phyloP scores from a whole-genome alignment of 2,797 vertebrate species.

The Eulemur rubriventer region DNA sequence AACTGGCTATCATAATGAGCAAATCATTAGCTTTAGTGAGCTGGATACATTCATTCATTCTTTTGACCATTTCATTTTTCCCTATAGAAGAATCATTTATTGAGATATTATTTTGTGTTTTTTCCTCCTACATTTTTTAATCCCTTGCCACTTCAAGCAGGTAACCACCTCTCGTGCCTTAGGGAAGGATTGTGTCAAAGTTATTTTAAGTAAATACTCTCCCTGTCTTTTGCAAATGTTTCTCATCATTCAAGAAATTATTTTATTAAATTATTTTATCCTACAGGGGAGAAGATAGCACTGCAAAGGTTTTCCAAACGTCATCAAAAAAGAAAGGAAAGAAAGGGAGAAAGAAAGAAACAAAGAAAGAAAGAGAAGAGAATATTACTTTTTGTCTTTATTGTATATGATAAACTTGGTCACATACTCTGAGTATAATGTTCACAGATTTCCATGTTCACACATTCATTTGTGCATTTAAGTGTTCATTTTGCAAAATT shows the following conservation, averaged over 20 bases:
- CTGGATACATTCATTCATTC: not conserved
- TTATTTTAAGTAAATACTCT: not conserved
- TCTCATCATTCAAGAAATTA: not conserved
- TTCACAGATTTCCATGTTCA: not conserved
- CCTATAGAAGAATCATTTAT: not conserved
- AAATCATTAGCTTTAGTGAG: not conserved
- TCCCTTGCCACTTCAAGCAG: not conserved
- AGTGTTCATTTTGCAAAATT: not conserved
- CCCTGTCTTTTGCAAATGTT: not conserved
- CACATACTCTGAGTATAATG: not conserved
- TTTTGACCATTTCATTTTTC: not conserved
- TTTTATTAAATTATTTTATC: not conserved
- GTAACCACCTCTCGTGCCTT: not conserved
- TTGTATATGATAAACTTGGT: not conserved
- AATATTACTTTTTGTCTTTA: not conserved
- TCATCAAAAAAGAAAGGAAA: not conserved
- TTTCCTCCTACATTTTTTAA: not conserved
- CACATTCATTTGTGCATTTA: not conserved
- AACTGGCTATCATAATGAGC: not conserved
- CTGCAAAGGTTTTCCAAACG: not conserved
- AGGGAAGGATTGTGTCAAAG: not conserved
- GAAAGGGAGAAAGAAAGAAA: not conserved
- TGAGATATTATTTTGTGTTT: not conserved
- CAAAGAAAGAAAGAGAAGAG: not conserved
- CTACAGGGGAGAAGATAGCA: not conserved